These are phyloP conservation scores for Acanthosepion pharaonis DNA, from an alignment of 2,888 invertebrate genomes.

Conservation along the genomic window DNA sequence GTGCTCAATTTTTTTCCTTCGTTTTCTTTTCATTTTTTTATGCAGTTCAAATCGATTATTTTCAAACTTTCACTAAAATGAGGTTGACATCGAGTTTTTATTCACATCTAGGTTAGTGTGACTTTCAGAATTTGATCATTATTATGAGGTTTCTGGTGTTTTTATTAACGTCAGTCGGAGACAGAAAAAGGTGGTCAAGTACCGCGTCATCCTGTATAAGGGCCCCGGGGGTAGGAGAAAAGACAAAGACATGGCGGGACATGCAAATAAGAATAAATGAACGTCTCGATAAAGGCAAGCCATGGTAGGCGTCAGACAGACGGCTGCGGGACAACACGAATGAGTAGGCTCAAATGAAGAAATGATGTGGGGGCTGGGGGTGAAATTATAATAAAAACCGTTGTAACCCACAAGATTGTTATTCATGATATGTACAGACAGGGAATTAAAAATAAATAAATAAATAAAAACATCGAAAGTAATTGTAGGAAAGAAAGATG, in stretches of 20 bases:
- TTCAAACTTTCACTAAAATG: neutral
- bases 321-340: neutral
- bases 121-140: neutral
- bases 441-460: neutral
- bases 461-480: neutral
- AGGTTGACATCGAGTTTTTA: neutral
- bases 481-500: too few relatives aligned
- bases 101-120: slow-evolving; percentile 10
- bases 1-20: too few relatives aligned
- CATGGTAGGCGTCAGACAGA: neutral
- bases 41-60: neutral
- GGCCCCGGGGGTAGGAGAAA: neutral
- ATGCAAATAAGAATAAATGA: neutral
- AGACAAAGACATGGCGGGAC: neutral
- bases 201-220: neutral
- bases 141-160: too few relatives aligned
- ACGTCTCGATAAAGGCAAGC: neutral
- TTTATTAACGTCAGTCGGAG: too few relatives aligned
- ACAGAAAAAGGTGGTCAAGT: neutral
- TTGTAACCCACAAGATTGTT: too few relatives aligned
- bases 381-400: too few relatives aligned
- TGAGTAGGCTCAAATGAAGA: neutral
- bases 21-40: neutral
- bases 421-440: neutral
- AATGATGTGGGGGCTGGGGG: too few relatives aligned